Conservation (phyloP, 2,888 invertebrate genomes). For the Suillia variegata region DNA sequence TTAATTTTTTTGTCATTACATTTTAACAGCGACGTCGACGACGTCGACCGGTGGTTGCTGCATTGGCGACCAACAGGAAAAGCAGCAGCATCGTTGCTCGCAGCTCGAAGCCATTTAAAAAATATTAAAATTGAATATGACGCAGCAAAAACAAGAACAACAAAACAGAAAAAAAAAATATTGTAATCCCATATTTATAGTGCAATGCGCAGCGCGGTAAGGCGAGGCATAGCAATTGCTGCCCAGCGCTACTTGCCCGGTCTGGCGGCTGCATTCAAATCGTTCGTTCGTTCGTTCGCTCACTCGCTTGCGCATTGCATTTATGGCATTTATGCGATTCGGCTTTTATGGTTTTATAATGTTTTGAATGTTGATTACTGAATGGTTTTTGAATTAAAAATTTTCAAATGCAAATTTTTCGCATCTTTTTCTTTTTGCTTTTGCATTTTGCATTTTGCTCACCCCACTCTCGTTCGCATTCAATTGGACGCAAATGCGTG, state of each 20-base stretch:
- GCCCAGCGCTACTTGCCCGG: neutral
- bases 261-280: neutral
- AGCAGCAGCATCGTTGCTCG: neutral
- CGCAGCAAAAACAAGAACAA: neutral
- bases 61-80: no score
- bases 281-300: no score
- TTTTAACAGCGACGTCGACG: neutral
- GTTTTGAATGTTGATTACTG: constrained; percentile 34
- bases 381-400: constrained; percentile 10
- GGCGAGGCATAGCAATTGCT: neutral
- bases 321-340: neutral
- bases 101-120: neutral
- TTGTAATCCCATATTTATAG: constrained; percentile 14
- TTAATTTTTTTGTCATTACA: constrained; percentile 2
- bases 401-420: constrained; percentile 4
- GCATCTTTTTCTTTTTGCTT: no score
- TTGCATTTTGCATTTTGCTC: no score
- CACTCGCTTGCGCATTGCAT: no score
- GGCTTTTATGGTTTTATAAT: constrained; percentile 53
- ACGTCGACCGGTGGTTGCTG: no score
- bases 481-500: neutral
- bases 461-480: neutral
- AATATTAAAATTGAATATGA: neutral
- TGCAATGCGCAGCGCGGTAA: neutral
- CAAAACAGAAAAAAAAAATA: constrained; percentile 3